Evolutionary conservation across 2,113 vertebrate genomes (phyloP), one percentile per base, ranked within the genome.

Genomic region (Gymnocephalus cernua): DNA sequence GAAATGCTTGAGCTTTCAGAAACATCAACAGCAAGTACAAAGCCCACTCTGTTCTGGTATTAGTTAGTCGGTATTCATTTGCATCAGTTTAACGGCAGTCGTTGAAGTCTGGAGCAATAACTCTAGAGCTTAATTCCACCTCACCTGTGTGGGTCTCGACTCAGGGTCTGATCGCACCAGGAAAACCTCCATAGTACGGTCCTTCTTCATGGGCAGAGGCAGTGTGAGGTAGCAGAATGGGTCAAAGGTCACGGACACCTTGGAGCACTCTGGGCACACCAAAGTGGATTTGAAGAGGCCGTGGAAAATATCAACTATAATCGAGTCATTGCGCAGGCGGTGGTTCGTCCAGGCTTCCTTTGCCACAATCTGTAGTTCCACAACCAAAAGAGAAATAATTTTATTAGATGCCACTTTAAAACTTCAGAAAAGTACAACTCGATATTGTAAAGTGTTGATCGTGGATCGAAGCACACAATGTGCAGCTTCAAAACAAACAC

Each of bases 191-290:
- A 98, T 97, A 21, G 95, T 94, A 15, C 96, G 95, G 84, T 98
- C 96, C 86, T 96, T 98, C 90, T 97, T 98, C 95, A 97, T 95
- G 70, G 97, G 97, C 70, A 98, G 93, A 82, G 97, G 97, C 74
- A 98, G 92, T 16, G 97, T 97, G 93, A 98, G 95, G 94, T 98
- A 98, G 95, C 97, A 98, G 94, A 98, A 98, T 5, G 97, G 97
- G 84, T 98, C 97, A 91, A 98, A 98, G 57, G 97, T 98, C 65
- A 98, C 97, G 3, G 97, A 98, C 82, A 98, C 93, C 87, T 96
- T 97, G 56, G 95, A 93, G 89, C 97, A 98, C 82, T 97, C 96
- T 25, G 97, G 97, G 62, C 97, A 98, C 74, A 98, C 97, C 83
- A 98, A 91, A 0, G 97, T 98, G 57, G 97, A 98, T 86, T 97